A percentile compares a stretch with the other conserved stretches of the same genome.
phyloP scores from a whole-genome alignment of 2,113 vertebrate genomes.

The Heteronetta atricapilla region DNA sequence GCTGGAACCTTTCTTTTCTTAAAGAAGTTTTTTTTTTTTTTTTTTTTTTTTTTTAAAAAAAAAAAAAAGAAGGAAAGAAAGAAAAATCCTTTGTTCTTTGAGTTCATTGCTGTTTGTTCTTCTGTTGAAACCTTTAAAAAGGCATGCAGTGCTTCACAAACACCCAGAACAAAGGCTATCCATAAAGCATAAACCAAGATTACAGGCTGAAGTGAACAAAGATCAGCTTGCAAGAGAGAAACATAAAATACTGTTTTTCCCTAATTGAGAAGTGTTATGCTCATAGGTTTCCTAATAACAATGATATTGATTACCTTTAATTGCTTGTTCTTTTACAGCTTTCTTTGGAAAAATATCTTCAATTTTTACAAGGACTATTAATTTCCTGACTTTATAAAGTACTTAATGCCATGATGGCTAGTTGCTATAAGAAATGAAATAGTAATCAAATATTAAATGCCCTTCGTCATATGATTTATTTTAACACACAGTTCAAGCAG shows the following conservation, averaged over 20 bases:
- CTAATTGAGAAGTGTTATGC: slow-evolving; percentile 35
- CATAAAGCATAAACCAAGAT: slow-evolving; percentile 59
- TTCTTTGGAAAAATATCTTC: slow-evolving; percentile 12
- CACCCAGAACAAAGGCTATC: slow-evolving; percentile 63
- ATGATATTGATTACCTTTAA: slow-evolving; percentile 54
- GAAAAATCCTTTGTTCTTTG: slow-evolving; percentile 33
- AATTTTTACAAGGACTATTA: slow-evolving; percentile 43
- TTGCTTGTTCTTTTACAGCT: slow-evolving; percentile 57
- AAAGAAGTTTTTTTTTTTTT: background rate
- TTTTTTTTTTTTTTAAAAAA: background rate
- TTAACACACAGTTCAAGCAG: slow-evolving; percentile 1
- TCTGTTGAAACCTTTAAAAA: slow-evolving; percentile 49
- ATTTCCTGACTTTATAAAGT: slow-evolving; percentile 43
- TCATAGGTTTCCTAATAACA: slow-evolving; percentile 55
- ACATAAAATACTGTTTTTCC: slow-evolving; percentile 49
- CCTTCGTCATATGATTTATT: background rate
- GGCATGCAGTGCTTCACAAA: slow-evolving; percentile 50
- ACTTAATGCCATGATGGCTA: slow-evolving; percentile 12
- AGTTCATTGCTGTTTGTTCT: slow-evolving; percentile 48
- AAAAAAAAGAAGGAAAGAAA: background rate
- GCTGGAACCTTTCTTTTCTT: slow-evolving; percentile 39
- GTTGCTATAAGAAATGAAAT: slow-evolving; percentile 35
- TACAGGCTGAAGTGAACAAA: slow-evolving; percentile 54
- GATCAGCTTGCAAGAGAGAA: slow-evolving; percentile 45
- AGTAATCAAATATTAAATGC: slow-evolving; percentile 10